Base-by-base conservation (phyloP, 2,888 invertebrate species). In the Seira ritae region DNA sequence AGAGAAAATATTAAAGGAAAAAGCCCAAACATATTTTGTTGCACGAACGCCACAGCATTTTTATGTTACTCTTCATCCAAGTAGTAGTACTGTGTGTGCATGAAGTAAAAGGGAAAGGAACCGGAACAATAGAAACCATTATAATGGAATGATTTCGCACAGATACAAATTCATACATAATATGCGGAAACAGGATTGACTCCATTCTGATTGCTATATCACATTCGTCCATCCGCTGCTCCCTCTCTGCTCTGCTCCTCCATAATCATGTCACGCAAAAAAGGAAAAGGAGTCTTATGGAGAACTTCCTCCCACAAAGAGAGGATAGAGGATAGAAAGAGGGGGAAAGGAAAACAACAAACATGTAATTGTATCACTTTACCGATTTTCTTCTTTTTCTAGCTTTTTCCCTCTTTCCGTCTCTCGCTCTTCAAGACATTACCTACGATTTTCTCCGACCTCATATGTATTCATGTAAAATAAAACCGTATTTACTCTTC, bases 181-280 rank as follows among this genome's bases (percentile, higher is more conserved):
- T 71, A 71, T 71, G 22, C 55, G 55, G 71, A 71, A 71, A 71
- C 50, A 71, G 55, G 17, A 71, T 71, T 71, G 71, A 46, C 55
- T 71, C 55, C 55, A 42, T 15, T 66, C 66, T 66, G 66, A 66
- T 66, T 66, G 66, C 23, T 66, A 66, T 66, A 66, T 66, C 23
- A 66, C 66, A 66, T 66, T 66, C 23, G 23, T 66, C 8, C 66
- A 66, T 22, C 20, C 66, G 10, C 20, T 65, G 20, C 20, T 66
- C 15, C 17, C 10, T 65, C 20, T 65, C 65, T 65, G 20, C 19
- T 20, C 19, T 60, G 1, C 17, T 62, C 23, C 23, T 22, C 23
- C 22, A 66, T 20, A 22, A 66, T 66, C 15, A 66, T 66, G 66
- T 31, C 31, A 31, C 31, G 31, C 31, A 31, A 31, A 31, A 31